These are phyloP conservation scores for Melinaea menophilus DNA, from an alignment of 2,888 invertebrate genomes.

Conservation along the genomic window DNA sequence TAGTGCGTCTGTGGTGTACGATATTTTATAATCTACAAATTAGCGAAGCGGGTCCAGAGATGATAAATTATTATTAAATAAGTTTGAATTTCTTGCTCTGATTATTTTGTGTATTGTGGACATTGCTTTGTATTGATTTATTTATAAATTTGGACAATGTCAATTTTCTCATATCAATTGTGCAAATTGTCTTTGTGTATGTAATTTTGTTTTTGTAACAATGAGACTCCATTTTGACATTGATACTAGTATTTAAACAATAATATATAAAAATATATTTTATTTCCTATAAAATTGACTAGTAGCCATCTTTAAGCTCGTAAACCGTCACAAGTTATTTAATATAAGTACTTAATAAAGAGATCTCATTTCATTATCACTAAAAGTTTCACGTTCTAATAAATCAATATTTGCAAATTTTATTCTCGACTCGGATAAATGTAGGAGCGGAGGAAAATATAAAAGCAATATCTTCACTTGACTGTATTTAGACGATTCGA, in stretches of 20 bases:
- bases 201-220: neutral
- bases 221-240: no score
- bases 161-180: slow-evolving; percentile 4
- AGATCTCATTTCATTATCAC: neutral
- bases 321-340: no score
- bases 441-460: slow-evolving; percentile 1
- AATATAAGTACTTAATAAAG: no score
- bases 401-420: slow-evolving; percentile 1
- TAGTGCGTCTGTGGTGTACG: neutral
- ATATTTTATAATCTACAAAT: no score
- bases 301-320: no score
- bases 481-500: slow-evolving; percentile 37
- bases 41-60: no score
- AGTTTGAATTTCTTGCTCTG: neutral
- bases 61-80: neutral
- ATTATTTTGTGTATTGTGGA: neutral
- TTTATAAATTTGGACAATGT: neutral
- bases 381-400: neutral
- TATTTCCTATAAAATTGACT: no score
- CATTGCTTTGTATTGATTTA: slow-evolving; percentile 1
- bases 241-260: no score
- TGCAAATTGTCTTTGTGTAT: neutral
- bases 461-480: neutral
- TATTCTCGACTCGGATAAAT: neutral
- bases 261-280: no score